Conservation (phyloP, 2,888 invertebrate species). For the Metopia argyrocephala region DNA sequence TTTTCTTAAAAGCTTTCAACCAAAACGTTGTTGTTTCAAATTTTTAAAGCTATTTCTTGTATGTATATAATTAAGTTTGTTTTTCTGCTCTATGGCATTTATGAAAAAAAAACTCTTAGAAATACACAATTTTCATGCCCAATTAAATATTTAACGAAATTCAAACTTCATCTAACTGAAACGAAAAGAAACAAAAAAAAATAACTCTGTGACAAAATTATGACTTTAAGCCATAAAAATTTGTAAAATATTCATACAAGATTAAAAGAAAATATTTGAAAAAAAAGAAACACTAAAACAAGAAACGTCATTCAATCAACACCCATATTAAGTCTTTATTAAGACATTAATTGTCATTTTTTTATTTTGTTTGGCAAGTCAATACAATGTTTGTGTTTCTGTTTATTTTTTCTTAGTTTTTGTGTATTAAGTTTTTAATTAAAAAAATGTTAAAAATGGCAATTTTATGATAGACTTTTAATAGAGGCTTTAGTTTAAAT, state of each 20-base stretch:
- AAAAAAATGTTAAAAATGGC: too few species aligned
- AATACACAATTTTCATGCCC: slow-evolving; percentile 50
- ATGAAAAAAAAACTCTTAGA: too few species aligned
- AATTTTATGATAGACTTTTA: too few species aligned
- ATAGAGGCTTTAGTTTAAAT: too few species aligned
- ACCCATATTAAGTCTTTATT: slow-evolving; percentile 63
- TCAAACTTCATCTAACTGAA: neutral
- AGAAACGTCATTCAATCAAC: slow-evolving; percentile 57
- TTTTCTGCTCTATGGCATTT: too few species aligned
- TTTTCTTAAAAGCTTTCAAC: too few species aligned
- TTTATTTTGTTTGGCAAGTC: too few species aligned
- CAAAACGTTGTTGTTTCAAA: too few species aligned
- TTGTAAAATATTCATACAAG: slow-evolving; percentile 34
- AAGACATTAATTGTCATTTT: slow-evolving; percentile 62
- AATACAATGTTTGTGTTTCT: slow-evolving; percentile 51
- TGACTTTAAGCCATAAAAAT: slow-evolving; percentile 50
- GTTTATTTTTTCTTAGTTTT: slow-evolving; percentile 23
- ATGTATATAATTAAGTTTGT: too few species aligned
- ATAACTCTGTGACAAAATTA: slow-evolving; percentile 50
- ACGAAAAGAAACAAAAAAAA: neutral
- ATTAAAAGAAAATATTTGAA: slow-evolving; percentile 3
- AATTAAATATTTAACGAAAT: slow-evolving; percentile 39
- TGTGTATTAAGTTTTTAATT: too few species aligned
- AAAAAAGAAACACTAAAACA: neutral
- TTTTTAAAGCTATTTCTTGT: too few species aligned